Conservation (phyloP, 1,140 invertebrate species). For the Thereuonema tuberculata region DNA sequence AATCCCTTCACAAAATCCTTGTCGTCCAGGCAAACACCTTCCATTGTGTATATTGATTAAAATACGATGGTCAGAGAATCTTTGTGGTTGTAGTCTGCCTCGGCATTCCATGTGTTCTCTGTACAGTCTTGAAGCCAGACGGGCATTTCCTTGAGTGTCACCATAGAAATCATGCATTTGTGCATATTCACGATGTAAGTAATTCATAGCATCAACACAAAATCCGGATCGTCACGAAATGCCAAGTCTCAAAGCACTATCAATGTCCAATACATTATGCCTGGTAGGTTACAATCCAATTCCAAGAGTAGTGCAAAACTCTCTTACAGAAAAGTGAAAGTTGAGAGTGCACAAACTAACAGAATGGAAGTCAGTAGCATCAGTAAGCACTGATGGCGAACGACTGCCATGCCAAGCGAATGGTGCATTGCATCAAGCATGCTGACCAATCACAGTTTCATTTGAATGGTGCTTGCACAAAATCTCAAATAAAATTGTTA, state of each 20-base stretch:
- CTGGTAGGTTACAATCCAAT: not conserved
- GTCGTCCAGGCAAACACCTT: not conserved
- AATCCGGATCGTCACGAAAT: too few relatives aligned
- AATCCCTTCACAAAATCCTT: not conserved
- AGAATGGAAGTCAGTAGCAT: not conserved
- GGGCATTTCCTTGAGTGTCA: not conserved
- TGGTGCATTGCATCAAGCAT: not conserved
- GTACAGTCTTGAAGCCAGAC: not conserved
- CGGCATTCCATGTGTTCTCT: not conserved
- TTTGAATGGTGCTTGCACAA: not conserved
- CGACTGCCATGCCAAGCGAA: not conserved
- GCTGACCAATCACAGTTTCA: not conserved
- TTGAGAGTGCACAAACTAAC: not conserved
- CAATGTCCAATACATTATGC: not conserved
- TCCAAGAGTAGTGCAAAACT: not conserved
- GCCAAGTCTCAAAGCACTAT: not conserved
- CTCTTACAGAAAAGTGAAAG: not conserved
- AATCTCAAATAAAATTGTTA: not conserved
- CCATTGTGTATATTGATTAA: not conserved
- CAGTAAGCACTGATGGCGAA: not conserved
- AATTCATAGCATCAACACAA: not conserved
- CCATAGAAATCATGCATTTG: not conserved
- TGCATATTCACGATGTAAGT: not conserved
- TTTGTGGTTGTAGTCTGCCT: not conserved
- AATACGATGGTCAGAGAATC: not conserved